These are phyloP conservation scores for Osmerus mordax DNA, from an alignment of 2,113 vertebrate species.

Conservation along the genomic window DNA sequence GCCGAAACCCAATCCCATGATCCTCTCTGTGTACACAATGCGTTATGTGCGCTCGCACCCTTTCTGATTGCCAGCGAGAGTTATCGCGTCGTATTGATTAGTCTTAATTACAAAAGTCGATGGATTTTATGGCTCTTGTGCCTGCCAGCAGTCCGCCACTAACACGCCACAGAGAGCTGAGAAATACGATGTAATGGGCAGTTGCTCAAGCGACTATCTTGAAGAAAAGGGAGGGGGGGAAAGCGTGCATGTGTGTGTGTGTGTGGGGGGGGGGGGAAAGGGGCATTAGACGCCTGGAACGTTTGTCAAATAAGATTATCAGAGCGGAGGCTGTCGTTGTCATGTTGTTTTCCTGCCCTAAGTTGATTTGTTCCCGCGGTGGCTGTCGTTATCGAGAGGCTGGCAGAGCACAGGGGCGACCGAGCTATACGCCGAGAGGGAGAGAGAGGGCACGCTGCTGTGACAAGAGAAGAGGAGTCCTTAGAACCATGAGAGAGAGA, in stretches of 20 bases:
- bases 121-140: conserved; percentile 59
- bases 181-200: conserved; percentile 51
- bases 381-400: conserved; percentile 9
- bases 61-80: conserved; percentile 33
- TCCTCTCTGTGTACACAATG: neutral
- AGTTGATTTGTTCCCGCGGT: neutral
- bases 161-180: conserved; percentile 52
- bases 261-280: neutral
- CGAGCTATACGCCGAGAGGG: neutral
- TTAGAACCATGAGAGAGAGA: conserved; percentile 13
- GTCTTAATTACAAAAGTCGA: conserved; percentile 64
- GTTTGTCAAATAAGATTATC: conserved; percentile 31
- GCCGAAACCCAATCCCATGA: too few relatives aligned
- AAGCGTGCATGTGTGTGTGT: too few relatives aligned
- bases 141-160: conserved; percentile 45
- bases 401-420: neutral
- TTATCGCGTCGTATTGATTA: conserved; percentile 64
- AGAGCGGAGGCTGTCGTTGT: conserved; percentile 4
- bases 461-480: neutral
- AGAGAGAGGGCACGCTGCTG: neutral
- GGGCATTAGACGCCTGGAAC: conserved; percentile 31
- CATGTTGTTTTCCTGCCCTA: conserved; percentile 6
- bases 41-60: neutral
- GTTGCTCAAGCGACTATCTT: conserved; percentile 51
- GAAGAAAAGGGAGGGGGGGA: conserved; percentile 24